Evolutionary conservation across 1,140 invertebrate species (phyloP), one percentile per base, ranked within the genome.

Genomic region (Acromyrmex heyeri): DNA sequence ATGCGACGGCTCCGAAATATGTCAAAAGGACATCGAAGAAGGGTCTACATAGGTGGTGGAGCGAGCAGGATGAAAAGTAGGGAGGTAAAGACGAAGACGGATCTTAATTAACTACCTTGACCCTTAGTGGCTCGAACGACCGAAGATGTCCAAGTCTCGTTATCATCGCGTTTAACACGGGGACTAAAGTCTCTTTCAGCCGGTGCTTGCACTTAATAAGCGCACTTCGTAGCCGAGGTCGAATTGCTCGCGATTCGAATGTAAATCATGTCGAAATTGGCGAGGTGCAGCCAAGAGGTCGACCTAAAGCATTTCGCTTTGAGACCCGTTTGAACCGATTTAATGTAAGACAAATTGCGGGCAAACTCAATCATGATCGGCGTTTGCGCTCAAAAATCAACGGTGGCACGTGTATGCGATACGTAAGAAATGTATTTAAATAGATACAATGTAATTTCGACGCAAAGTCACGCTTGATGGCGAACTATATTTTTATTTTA

Each of bases 221-320:
- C 48, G 44, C 55, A 44, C 69, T 70, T 83, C 57, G 18, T 61
- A 55, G 30, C 21, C 14, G 78, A 73, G 69, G 55, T 48, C 55
- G 38, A 82, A 57, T 59, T 38, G 27, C 27, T 48, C 38, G 61
- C 67, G 27, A 87, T 67, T 87, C 70, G 86, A 64, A 87, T 85
- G 86, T 76, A 87, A 87, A 87, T 87, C 53, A 27, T 53, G 48
- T 18, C 81, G 62, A 85, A 76, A 87, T 85, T 87, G 86, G 69
- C 21, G 53, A 24, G 53, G 44, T 30, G 38, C 64, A 76, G 27
- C n/a, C 30, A 16, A 69, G 44, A 53, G 12, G 55, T 53, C 69
- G 78, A 81, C 50, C 50, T 27, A 73, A 73, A 34, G n/a, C 59
- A 24, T 61, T 38, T 73, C 67, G 53, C 79, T 83, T 83, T 73